phyloP scores from a whole-genome alignment of 2,113 vertebrate species.

The Neolamprologus brichardi region DNA sequence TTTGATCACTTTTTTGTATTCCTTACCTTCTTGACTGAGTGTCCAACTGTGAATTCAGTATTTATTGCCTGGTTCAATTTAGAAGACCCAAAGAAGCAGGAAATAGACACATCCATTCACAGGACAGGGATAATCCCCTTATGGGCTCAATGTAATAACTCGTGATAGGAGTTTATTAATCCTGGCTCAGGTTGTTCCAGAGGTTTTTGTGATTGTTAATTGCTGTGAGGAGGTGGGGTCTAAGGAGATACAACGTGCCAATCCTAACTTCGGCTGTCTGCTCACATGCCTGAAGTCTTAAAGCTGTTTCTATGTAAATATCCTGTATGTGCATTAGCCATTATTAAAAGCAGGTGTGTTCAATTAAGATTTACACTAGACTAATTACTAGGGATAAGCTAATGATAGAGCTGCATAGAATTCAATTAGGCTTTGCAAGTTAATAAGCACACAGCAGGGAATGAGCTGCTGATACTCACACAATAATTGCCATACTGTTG shows the following conservation, averaged over 20 bases:
- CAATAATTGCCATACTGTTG: background rate
- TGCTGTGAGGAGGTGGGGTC: constrained; percentile 23
- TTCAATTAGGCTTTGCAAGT: constrained; percentile 27
- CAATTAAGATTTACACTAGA: constrained; percentile 39
- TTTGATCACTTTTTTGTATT: background rate
- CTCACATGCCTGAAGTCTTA: background rate
- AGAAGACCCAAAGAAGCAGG: constrained; percentile 7
- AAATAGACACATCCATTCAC: constrained; percentile 39
- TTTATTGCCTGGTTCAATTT: background rate
- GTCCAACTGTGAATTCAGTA: background rate
- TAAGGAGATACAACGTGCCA: constrained; percentile 4
- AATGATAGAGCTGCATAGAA: constrained; percentile 32
- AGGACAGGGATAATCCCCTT: constrained; percentile 57
- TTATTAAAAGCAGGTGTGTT: constrained; percentile 38
- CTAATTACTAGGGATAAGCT: constrained; percentile 41
- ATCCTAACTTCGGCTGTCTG: constrained; percentile 1
- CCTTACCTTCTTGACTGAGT: background rate
- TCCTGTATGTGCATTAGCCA: background rate
- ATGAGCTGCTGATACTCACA: background rate
- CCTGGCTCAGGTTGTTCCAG: constrained; percentile 37
- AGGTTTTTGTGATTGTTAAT: constrained; percentile 56
- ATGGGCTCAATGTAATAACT: constrained; percentile 57
- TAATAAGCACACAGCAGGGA: constrained; percentile 1
- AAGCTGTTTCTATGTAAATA: background rate
- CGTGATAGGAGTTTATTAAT: constrained; percentile 63